Base-by-base conservation (phyloP, 2,888 invertebrate species). In the Noctua comes region DNA sequence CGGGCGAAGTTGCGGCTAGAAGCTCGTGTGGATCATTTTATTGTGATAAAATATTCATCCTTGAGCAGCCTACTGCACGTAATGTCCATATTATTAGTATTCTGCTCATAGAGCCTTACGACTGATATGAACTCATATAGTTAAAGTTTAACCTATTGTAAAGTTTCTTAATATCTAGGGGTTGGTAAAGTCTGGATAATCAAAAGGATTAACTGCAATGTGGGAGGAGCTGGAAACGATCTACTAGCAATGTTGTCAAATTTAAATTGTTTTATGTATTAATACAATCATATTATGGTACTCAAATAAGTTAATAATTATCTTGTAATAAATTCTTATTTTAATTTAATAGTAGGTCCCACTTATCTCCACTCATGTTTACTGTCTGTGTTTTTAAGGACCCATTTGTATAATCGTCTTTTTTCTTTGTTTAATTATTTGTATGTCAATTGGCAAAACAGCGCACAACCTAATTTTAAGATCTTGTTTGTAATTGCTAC, bases 121-220 rank as follows among this genome's bases (percentile, higher is more conserved):
- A 51, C 70, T 82, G 36, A 27, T 51, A 66, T 82, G 36, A 54
- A 70, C 59, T 31, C 59, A 54, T n/a, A 59, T 40, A 64, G 31
- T 82, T 82, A 70, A 71, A 76, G 77, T 83, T 80, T 66, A 66
- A 57, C 18, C 74, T 48, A 73, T 51, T 27, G 46, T 40, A 18
- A 79, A 46, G 27, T 24, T 65, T 51, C 16, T 57, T 51, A 66
- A 65, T 43, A 1, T 40, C 40, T 40, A 40, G 7, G 7, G 40
- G 7, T 40, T 40, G 40, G 7, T 7, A 7, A 40, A 40, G 51
- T 1, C 7, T 10, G 6, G 10, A 4, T 51, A 76, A 64, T 27
- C 2, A 21, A 43, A 36, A 31, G 1, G 18, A 8, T 48, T 13
- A 62, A 24, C 69, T 40, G 24, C 54, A 31, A 40, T 48, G 4